Evolutionary conservation across 2,797 vertebrate genomes (phyloP), one percentile per base, ranked within the genome.

Genomic region (Chiroxiphia lanceolata): DNA sequence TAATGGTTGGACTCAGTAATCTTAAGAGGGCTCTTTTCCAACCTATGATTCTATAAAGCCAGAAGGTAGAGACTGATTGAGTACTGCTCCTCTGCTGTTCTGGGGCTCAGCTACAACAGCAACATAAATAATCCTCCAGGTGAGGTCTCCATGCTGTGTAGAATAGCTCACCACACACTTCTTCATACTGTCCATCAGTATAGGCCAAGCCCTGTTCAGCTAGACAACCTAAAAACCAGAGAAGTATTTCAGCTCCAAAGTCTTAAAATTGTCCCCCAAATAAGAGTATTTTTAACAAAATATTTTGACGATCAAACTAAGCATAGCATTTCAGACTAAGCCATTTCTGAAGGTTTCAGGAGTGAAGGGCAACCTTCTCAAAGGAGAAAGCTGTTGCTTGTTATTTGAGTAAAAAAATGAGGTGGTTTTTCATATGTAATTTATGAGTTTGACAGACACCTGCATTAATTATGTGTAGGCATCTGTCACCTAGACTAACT

Each of bases 1-100:
- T 45, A 76, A 44, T 0, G 2, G 26, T 5, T 87, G 44, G 36
- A 60, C 25, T 78, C 0, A 0, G 48, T 15, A 0, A 72, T 18
- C n/a, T 36, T 33, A 69, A 53, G 67, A 6, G 3, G 11, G 10
- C 11, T 81, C 38, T 60, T 80, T 81, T 67, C 61, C 44, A 70
- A 10, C 2, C 7, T 33, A 34, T 22, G 50, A 76, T 40, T 64
- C 40, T 26, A 18, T 13, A 50, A 75, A 94, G n/a, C 8, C 69
- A 86, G 69, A 77, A 15, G 14, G 12, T 14, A 81, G 16, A 45
- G 10, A 38, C 38, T 36, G 51, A 64, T 0, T 25, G 47, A 36
- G 8, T 34, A 50, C 33, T 60, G 34, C 4, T 64, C 57, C 21
- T 77, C 60, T 79, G 29, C 51, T 79, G 3, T 21, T 65, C 51